These are phyloP conservation scores for Pseudomyrmex dendroicus DNA, from an alignment of 1,140 invertebrate species.

Conservation along the genomic window DNA sequence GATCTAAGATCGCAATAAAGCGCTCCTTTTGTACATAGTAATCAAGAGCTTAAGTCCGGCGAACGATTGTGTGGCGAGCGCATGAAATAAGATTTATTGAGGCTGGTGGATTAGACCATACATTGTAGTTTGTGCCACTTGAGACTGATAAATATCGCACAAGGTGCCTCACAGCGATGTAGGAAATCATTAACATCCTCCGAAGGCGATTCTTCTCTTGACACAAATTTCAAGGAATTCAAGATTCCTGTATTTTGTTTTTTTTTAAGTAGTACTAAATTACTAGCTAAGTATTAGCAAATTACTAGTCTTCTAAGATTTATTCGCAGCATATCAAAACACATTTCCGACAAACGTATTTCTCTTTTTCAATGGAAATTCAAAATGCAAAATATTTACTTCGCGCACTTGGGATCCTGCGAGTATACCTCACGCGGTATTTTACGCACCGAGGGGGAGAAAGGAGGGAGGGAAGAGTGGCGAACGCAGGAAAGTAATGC, in stretches of 20 bases:
- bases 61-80: neutral
- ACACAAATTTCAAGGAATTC: neutral
- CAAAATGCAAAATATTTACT: neutral
- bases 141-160: neutral
- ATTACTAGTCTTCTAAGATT: neutral
- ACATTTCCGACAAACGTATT: neutral
- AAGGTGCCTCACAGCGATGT: neutral
- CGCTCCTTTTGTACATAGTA: neutral
- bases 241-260: neutral
- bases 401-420: neutral
- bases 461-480: neutral
- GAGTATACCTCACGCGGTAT: neutral
- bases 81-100: neutral
- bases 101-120: neutral
- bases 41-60: neutral
- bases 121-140: neutral
- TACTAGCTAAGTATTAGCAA: neutral
- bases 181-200: neutral
- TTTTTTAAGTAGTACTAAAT: neutral
- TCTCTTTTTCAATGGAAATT: neutral
- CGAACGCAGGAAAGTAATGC: constrained; percentile 12
- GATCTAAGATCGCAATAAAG: neutral
- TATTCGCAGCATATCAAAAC: neutral
- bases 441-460: neutral
- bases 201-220: neutral